A percentile compares a stretch with the other conserved stretches of the same genome.
Conservation (phyloP, 2,797 vertebrate species). For the Scleropages formosus region DNA sequence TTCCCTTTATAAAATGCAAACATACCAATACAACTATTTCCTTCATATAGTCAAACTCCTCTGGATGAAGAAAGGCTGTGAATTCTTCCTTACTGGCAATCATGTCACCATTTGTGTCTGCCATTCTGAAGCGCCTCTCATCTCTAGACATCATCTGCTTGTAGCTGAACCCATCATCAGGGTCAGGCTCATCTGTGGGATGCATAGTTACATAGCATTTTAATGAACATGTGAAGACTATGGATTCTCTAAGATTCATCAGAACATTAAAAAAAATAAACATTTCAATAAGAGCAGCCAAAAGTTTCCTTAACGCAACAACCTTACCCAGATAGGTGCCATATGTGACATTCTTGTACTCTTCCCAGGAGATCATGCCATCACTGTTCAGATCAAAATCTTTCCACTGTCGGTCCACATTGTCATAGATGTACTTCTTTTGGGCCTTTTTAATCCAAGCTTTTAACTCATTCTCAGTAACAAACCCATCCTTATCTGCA, state of each 20-base stretch:
- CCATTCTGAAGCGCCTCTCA: slow-evolving; percentile 94
- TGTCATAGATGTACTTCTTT: slow-evolving; percentile 76
- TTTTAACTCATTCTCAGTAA: slow-evolving; percentile 78
- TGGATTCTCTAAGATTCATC: too few species aligned
- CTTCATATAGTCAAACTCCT: slow-evolving; percentile 97
- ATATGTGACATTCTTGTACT: slow-evolving; percentile 97
- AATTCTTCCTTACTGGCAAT: slow-evolving; percentile 94
- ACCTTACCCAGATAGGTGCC: slow-evolving; percentile 88
- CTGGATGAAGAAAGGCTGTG: slow-evolving; percentile 93
- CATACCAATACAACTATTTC: slow-evolving; percentile 94
- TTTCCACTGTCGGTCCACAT: slow-evolving; percentile 95
- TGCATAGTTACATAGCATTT: neutral
- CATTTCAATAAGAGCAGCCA: neutral
- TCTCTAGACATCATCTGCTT: slow-evolving; percentile 96
- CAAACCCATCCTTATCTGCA: slow-evolving; percentile 69
- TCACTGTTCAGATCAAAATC: slow-evolving; percentile 94
- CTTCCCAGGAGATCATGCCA: slow-evolving; percentile 88
- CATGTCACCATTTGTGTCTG: slow-evolving; percentile 79
- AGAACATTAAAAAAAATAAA: neutral
- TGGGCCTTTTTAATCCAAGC: slow-evolving; percentile 78
- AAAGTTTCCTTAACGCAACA: neutral
- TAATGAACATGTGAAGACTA: too few species aligned
- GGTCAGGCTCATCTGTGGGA: slow-evolving; percentile 83
- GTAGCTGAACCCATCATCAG: slow-evolving; percentile 94
- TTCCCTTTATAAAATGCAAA: neutral